Percentiles rank a stretch among this genome's conserved stretches.
These are phyloP conservation scores for Temnopleurus reevesii DNA, from an alignment of 53 echinoderm and acorn worm species.

Conservation along the genomic window DNA sequence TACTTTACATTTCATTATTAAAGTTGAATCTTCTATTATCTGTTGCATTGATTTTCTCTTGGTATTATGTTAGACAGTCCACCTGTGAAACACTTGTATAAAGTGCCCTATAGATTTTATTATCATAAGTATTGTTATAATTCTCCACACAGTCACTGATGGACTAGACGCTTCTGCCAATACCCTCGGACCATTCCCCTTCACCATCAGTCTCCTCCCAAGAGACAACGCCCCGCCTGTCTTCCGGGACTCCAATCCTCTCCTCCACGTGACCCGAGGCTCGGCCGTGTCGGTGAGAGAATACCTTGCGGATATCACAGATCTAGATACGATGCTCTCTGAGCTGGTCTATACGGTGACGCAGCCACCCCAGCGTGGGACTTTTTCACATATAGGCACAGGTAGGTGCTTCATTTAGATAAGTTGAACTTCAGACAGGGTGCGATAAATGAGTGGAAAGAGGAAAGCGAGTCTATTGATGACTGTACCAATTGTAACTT, in stretches of 20 bases:
- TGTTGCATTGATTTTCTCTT: not conserved
- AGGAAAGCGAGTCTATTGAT: no score
- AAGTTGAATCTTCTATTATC: no score
- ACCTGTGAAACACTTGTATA: no score
- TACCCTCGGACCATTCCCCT: slow-evolving; percentile 80
- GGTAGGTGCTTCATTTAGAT: not conserved
- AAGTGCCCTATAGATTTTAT: no score
- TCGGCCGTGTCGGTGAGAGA: slow-evolving; percentile 70
- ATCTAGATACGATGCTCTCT: slow-evolving; percentile 69
- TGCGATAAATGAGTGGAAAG: no score
- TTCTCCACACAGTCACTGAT: slow-evolving; percentile 67
- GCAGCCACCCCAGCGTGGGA: slow-evolving; percentile 66
- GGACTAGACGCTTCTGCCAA: slow-evolving; percentile 62
- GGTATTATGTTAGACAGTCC: not conserved
- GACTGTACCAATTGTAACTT: no score
- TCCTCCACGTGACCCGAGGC: slow-evolving; percentile 75
- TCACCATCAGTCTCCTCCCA: slow-evolving; percentile 83
- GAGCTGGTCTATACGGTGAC: slow-evolving; percentile 79
- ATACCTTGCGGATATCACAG: slow-evolving; percentile 64
- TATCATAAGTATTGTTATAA: no score
- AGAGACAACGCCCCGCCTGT: slow-evolving; percentile 67
- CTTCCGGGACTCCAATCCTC: slow-evolving; percentile 68
- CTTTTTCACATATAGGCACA: slow-evolving; percentile 48
- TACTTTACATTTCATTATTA: no score
- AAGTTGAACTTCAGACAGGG: no score